Evolutionary conservation across 2,797 vertebrate species (phyloP), one percentile per base, ranked within the genome.

Genomic region (Pseudotriccus pelzelni): DNA sequence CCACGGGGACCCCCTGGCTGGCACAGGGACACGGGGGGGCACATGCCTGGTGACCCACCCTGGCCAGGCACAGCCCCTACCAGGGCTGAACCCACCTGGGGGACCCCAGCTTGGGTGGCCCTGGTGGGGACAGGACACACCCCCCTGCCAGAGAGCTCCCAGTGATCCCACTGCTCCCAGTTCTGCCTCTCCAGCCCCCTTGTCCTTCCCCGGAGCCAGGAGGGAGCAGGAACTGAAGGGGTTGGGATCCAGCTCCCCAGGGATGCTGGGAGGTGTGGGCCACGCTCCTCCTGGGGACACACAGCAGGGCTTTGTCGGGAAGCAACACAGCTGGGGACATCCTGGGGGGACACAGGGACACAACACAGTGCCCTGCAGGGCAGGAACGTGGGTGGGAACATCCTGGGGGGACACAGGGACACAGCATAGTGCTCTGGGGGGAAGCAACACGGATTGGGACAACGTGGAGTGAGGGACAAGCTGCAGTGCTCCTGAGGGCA

Each of bases 11-110:
- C 44, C 67, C 50, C 25, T 1, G 0, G 17, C 58, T 68, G 30
- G 14, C 44, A 32, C 1, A 0, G 70, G 64, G 34, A 79, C 72
- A 13, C 0, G 2, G 43, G 41, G 56, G 59, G 8, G 37, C n/a
- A 55, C 36, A 2, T 18, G 13, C 24, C 2, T 0, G 58, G 10
- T 1, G 3, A 46, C 56, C 70, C 60, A 9, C 12, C 22, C 39
- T 0, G 0, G 44, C n/a, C 0, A 0, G 27, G 20, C 5, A 5
- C 76, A n/a, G 55, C 19, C 64, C 53, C 36, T 0, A 0, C 16
- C 64, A n/a, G 52, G n/a, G n/a, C 12, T 12, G 37, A 69, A 14
- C 27, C 41, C 28, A 5, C 36, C 14, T 0, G 0, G 24, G 60
- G 43, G 11, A 44, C 30, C 36, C 16, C 1, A 0, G 10, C 30